Evolutionary conservation across 2,888 invertebrate genomes (phyloP).

Genomic region (Byasa hedistus): DNA sequence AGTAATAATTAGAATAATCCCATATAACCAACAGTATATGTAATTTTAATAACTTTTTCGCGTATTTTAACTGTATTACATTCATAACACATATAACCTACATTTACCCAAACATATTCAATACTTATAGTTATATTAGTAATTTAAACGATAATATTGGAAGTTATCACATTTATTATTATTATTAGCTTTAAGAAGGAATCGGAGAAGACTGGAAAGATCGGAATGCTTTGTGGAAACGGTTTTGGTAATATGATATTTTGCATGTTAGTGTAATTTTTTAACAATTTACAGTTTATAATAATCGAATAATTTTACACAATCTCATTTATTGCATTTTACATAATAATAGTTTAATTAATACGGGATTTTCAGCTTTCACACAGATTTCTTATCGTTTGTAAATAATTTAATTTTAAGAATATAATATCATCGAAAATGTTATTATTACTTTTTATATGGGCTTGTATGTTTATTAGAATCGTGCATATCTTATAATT

Average conservation of each 20-base stretch:
- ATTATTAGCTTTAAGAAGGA: conserved; percentile 45
- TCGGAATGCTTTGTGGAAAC: conserved; percentile 43
- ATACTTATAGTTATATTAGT: conserved; percentile 7
- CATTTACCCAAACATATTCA: conserved; percentile 12
- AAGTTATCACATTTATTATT: conserved; percentile 5
- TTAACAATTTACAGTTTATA: conserved; percentile 4
- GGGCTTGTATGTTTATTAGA: background rate
- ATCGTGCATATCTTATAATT: conserved; percentile 5
- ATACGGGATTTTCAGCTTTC: conserved; percentile 20
- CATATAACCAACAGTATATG: background rate
- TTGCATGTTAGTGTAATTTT: conserved; percentile 36
- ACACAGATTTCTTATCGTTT: conserved; percentile 23
- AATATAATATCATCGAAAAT: conserved; percentile 7
- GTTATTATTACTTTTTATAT: conserved; percentile 13
- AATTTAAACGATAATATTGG: background rate
- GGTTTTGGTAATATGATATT: conserved; percentile 40
- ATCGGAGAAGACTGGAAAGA: conserved; percentile 59
- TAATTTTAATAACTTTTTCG: conserved; percentile 10
- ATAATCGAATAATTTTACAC: conserved; percentile 4
- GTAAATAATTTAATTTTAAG: conserved; percentile 21
- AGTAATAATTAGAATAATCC: background rate
- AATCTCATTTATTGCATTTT: conserved; percentile 16
- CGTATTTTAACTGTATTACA: conserved; percentile 14
- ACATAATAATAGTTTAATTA: conserved; percentile 15
- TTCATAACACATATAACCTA: conserved; percentile 7